These are phyloP conservation scores for Cyrtonyx montezumae DNA, from an alignment of 2,113 vertebrate genomes.

Conservation along the genomic window DNA sequence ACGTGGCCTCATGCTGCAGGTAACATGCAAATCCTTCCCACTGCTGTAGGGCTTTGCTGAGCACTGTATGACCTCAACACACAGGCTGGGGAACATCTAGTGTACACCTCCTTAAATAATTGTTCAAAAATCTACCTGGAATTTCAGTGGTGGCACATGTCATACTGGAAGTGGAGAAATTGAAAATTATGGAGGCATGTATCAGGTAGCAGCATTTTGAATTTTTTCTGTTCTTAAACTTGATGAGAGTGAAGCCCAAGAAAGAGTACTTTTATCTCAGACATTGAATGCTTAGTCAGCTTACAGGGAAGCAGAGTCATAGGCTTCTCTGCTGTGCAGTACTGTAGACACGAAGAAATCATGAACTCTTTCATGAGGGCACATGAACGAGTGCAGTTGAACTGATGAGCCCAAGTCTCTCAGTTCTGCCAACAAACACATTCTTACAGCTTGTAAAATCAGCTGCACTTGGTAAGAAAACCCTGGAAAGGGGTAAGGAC, in stretches of 20 bases:
- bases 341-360: neutral
- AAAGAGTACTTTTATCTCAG: neutral
- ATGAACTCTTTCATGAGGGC: neutral
- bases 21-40: constrained; percentile 82
- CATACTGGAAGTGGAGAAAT: constrained; percentile 79
- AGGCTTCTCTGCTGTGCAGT: neutral
- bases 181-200: constrained; percentile 83
- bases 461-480: neutral
- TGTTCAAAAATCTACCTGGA: constrained; percentile 83
- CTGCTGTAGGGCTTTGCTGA: constrained; percentile 73
- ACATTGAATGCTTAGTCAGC: neutral
- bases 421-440: neutral
- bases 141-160: constrained; percentile 92
- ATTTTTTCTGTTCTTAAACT: neutral
- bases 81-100: constrained; percentile 76
- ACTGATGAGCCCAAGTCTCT: neutral
- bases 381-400: no score
- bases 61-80: constrained; percentile 82
- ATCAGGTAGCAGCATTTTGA: constrained; percentile 71
- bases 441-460: neutral
- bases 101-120: constrained; percentile 93
- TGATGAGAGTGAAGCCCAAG: neutral
- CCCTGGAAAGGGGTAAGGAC: neutral
- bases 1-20: neutral
- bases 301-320: neutral